Base-by-base conservation (phyloP, 2,888 invertebrate species). In the Leptothorax acervorum region DNA sequence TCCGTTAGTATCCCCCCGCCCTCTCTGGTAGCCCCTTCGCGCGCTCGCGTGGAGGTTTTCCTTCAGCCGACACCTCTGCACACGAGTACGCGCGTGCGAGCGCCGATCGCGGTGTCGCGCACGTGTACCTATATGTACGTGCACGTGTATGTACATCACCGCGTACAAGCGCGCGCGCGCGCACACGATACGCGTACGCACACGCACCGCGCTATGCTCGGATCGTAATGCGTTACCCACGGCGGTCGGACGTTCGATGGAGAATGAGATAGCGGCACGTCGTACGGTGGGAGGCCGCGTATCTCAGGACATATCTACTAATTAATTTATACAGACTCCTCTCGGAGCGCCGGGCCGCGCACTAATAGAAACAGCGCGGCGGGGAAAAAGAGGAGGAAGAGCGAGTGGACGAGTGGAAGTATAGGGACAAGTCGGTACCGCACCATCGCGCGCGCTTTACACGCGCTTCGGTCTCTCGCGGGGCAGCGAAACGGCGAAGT, bases 251-350 rank as follows among this genome's bases (percentile, higher is more conserved):
- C 86, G 90, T 85, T 86, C 87, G 91, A 92, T 91, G 88, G 90
- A 87, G 86, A 91, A 87, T 70, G 85, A 88, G 91, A 92, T 92
- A 91, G 88, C 91, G 88, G 91, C 92, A 84, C 88, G 87, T 90
- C 89, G 88, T 91, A 88, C 89, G 90, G 89, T 91, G 90, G 89
- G 87, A 90, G 90, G 87, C 86, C 88, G 65, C 86, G 87, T 90
- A 90, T 91, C 66, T 68, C 90, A 79, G 86, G 90, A 88, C 89
- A 88, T 91, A 90, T 90, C 90, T 90, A 89, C 87, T 91, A 90
- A 91, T 92, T 90, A 92, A 91, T 92, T 92, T 88, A 88, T 86
- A 89, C 88, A 86, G 85, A 83, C 85, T 83, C 87, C 83, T 78
- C 35, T 35, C 35, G 35, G 89, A 89, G 84, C 84, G 48, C 51